Evolutionary conservation across 2,797 vertebrate genomes (phyloP), one percentile per base, ranked within the genome.

Genomic region (Darevskia nairensis): DNA sequence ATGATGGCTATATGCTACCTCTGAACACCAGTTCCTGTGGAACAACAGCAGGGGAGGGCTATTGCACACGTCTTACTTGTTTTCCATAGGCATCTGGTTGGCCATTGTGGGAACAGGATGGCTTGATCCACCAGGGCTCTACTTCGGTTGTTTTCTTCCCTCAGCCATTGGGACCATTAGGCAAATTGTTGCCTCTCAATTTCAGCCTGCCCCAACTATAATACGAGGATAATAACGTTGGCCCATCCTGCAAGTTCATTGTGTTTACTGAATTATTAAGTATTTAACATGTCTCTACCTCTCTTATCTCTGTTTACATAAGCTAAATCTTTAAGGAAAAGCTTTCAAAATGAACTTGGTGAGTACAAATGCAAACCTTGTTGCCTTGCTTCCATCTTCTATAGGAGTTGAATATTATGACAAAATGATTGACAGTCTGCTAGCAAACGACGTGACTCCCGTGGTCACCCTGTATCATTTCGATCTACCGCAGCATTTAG

Each of bases 391-490:
- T 84, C 90, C 76, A 90, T 6, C 89, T 88, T 92, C 90, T 94
- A 83, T 80, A 98, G 97, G 96, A 93, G 93, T 98, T 25, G 93
- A 92, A 88, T 98, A 98, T 94, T 98, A 98, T 91, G 98, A 97
- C 94, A 98, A 97, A 96, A 96, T 98, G 72, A 97, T 98, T 71
- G 90, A 98, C 59, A 96, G 97, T 46, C 93, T 98, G 91, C 92
- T 97, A 83, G 92, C 91, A 89, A 96, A 95, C 84, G 71, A 69
- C 3, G 93, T 98, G 1, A 95, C 84, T 0, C 97, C 98, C 3
- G 95, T 98, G 92, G 97, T 98, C 86, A 98, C 97, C 0, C 92
- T 98, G 29, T 97, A 97, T 95, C 97, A 97, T 92, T 98, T 98
- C 84, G 97, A 97, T 90, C 95, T 98, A 89, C 97, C 97, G 90